These are phyloP conservation scores for Hestina assimilis DNA, from an alignment of 1,140 invertebrate species.

Conservation along the genomic window DNA sequence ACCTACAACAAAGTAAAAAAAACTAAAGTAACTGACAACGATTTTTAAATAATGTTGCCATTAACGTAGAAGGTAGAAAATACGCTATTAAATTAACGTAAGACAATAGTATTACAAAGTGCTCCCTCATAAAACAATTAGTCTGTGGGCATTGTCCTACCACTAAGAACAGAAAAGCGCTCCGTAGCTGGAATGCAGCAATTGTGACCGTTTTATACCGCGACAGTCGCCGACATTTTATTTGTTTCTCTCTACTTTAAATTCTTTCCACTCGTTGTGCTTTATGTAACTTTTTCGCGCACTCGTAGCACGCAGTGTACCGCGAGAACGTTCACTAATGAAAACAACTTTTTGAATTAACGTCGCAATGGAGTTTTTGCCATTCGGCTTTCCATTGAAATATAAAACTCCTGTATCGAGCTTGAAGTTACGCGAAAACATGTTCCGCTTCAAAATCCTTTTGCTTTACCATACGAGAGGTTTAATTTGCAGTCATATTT, in stretches of 20 bases:
- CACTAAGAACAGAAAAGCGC: constrained; percentile 34
- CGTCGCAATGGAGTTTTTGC: constrained; percentile 64
- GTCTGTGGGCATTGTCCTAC: constrained; percentile 18
- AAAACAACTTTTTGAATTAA: constrained; percentile 76
- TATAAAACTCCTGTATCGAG: constrained; percentile 61
- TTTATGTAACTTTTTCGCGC: constrained; percentile 57
- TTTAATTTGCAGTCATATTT: constrained; percentile 33
- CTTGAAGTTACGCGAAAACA: constrained; percentile 52
- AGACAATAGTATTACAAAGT: background rate
- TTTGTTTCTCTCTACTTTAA: constrained; percentile 63
- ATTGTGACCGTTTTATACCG: constrained; percentile 63
- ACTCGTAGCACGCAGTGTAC: constrained; percentile 46
- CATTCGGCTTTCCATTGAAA: constrained; percentile 65
- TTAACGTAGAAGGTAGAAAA: too few relatives aligned
- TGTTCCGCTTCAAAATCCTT: constrained; percentile 42
- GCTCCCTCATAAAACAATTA: constrained; percentile 17
- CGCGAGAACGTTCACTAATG: constrained; percentile 62
- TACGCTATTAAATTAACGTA: too few relatives aligned
- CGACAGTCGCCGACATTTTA: constrained; percentile 53
- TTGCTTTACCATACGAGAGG: constrained; percentile 33
- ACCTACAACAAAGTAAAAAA: too few relatives aligned
- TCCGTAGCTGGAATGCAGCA: constrained; percentile 62
- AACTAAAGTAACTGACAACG: too few relatives aligned
- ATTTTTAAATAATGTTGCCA: too few relatives aligned
- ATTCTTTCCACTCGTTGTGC: constrained; percentile 64